Evolutionary conservation across 2,888 invertebrate genomes (phyloP), one percentile per base, ranked within the genome.

Genomic region (Cephus runcator): DNA sequence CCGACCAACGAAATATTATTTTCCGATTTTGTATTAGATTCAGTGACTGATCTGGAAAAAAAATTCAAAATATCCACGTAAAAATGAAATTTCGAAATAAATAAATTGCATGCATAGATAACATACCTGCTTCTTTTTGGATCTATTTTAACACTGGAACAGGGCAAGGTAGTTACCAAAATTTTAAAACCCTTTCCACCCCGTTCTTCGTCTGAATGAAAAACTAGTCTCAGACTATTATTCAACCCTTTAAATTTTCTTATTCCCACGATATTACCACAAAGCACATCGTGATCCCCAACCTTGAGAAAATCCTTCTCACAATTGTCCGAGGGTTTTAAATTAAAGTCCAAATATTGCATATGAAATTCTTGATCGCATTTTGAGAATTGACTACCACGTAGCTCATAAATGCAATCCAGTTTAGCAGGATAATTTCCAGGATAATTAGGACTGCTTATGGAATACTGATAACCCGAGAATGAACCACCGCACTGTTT

Each of bases 391-490:
- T 88, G 90, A 4, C 92, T 92, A 1, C 93, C 93, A 78, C 92
- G 92, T 34, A 94, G 85, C 6, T 91, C 89, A 83, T 93, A 94
- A 81, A 92, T 90, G 84, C 94, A 94, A 75, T 91, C 84, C 3
- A 89, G 84, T 80, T 92, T 91, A 4, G 86, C 78, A 0, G 92
- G 90, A 88, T 93, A 93, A 69, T 90, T 88, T 36, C 88, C 85
- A 0, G 94, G 93, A 87, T 94, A 94, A 83, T 92, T 92, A 6
- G 93, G 93, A n/a, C 93, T 93, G 79, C 90, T 89, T 2, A 94
- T 86, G 0, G 92, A 84, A 75, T 93, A 93, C 83, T 93, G 92
- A 36, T 92, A 92, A 40, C 92, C 91, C 9, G 91, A 91, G 81
- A 91, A 93, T 30, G 92, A 91, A 73, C 93, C 93, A 4, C 92